Conservation (phyloP, 1,140 invertebrate genomes). For the Melipona quadrifasciata region DNA sequence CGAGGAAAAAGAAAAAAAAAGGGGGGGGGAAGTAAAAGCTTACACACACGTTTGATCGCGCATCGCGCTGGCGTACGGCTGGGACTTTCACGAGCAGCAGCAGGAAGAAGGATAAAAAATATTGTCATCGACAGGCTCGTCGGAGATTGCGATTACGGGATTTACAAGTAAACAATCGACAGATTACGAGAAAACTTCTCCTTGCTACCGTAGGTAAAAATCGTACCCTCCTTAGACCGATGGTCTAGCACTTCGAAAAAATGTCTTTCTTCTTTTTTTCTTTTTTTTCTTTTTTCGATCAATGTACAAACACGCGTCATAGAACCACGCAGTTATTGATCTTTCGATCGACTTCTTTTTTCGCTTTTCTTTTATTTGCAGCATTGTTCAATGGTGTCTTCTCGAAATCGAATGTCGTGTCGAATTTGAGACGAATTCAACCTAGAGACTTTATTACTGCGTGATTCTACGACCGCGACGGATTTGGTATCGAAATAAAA, state of each 20-base stretch:
- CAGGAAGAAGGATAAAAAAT: slow-evolving; percentile 63
- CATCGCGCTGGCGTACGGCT: slow-evolving; percentile 29
- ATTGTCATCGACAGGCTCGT: slow-evolving; percentile 59
- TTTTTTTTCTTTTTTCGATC: background rate
- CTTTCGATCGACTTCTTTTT: background rate
- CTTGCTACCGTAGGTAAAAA: slow-evolving; percentile 52
- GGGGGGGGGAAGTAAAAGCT: too few species aligned
- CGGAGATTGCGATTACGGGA: slow-evolving; percentile 22
- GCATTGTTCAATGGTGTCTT: too few species aligned
- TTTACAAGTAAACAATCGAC: slow-evolving; percentile 37
- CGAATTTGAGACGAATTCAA: background rate
- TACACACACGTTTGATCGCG: background rate
- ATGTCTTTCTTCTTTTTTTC: slow-evolving; percentile 4
- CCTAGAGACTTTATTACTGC: background rate
- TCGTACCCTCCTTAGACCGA: slow-evolving; percentile 1
- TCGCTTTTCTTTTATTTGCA: background rate
- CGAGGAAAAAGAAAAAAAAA: background rate
- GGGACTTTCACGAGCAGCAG: slow-evolving; percentile 44
- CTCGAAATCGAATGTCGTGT: background rate
- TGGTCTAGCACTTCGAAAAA: slow-evolving; percentile 1
- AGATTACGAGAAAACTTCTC: slow-evolving; percentile 25
- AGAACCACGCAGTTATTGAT: background rate
- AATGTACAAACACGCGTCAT: background rate
- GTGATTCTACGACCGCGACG: background rate
- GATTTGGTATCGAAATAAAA: background rate